Evolutionary conservation across 1,140 invertebrate species (phyloP).

Genomic region (Xylocopa sonorina): DNA sequence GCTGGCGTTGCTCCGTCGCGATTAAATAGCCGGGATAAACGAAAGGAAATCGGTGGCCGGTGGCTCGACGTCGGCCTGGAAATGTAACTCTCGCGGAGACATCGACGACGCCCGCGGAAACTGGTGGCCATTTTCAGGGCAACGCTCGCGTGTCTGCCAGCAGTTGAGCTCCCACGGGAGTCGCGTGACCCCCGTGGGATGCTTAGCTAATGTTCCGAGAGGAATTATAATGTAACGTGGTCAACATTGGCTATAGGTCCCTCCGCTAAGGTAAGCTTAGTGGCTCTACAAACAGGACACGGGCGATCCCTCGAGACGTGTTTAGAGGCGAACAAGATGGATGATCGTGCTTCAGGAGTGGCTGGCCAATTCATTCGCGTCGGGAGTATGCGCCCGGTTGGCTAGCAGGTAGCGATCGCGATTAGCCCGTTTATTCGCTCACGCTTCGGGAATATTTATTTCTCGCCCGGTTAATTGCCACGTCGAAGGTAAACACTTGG

Average conservation of each 20-base stretch:
- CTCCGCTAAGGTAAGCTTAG: not conserved
- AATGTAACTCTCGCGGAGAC: not conserved
- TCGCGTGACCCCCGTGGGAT: conserved; percentile 56
- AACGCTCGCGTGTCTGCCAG: conserved; percentile 50
- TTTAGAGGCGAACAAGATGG: conserved; percentile 17
- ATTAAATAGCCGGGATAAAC: not conserved
- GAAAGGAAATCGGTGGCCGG: not conserved
- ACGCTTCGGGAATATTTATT: not conserved
- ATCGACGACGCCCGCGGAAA: conserved; percentile 1
- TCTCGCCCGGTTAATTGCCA: not conserved
- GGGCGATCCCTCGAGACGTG: conserved; percentile 38
- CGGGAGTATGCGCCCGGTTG: not conserved
- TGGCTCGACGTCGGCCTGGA: not conserved
- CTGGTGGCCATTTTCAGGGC: not conserved
- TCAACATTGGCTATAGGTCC: not conserved
- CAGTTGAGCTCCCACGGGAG: conserved; percentile 40
- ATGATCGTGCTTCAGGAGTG: conserved; percentile 9
- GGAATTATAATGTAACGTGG: conserved; percentile 48
- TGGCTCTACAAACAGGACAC: conserved; percentile 11
- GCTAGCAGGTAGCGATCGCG: not conserved
- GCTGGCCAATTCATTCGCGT: conserved; percentile 28
- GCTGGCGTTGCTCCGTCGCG: not conserved
- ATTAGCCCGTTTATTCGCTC: not conserved
- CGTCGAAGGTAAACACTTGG: not conserved
- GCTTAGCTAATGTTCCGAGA: conserved; percentile 45